phyloP scores from a whole-genome alignment of 2,888 invertebrate genomes.

The Plebejus melissa region DNA sequence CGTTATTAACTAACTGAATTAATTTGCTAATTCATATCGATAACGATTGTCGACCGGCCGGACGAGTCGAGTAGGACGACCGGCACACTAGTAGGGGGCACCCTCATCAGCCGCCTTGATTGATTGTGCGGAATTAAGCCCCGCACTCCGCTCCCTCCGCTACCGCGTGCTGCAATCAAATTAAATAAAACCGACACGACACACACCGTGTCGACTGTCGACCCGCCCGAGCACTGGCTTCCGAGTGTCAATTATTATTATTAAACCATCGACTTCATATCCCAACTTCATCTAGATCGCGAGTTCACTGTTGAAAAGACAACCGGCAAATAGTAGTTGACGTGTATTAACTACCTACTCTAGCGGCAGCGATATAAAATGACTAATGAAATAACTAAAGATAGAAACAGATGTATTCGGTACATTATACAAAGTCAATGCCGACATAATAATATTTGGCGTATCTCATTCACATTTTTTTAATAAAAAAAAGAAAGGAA shows the following conservation, averaged over 20 bases:
- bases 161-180: slow-evolving; percentile 21
- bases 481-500: too few species aligned
- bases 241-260: background rate
- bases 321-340: background rate
- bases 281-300: background rate
- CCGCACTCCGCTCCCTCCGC: slow-evolving; percentile 46
- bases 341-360: too few species aligned
- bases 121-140: slow-evolving; percentile 70
- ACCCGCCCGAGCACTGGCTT: background rate
- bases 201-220: background rate
- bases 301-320: background rate
- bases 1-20: slow-evolving; percentile 51
- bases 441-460: background rate
- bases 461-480: background rate
- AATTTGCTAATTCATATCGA: slow-evolving; percentile 49
- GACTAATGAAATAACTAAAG: background rate
- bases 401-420: slow-evolving; percentile 4
- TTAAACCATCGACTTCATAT: background rate
- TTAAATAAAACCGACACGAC: slow-evolving; percentile 1
- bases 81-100: slow-evolving; percentile 53
- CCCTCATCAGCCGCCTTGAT: slow-evolving; percentile 65
- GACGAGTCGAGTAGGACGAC: slow-evolving; percentile 53
- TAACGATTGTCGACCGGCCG: slow-evolving; percentile 50
- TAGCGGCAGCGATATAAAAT: too few species aligned
- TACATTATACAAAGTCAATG: too few species aligned